phyloP scores from a whole-genome alignment of 2,797 vertebrate species.

The Distichodus sexfasciatus region DNA sequence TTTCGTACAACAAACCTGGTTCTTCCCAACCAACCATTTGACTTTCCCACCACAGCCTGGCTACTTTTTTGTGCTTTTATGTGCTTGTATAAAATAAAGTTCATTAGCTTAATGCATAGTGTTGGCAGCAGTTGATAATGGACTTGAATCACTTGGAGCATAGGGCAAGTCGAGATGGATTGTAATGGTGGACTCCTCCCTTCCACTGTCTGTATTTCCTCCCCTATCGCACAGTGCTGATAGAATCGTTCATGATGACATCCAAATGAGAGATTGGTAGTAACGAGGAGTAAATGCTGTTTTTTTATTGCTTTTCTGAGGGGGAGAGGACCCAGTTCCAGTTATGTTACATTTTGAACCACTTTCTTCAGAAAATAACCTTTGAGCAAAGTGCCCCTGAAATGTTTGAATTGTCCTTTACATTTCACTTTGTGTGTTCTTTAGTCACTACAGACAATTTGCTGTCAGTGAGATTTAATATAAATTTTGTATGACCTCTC shows the following conservation, averaged over 20 bases:
- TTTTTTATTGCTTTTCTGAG: neutral
- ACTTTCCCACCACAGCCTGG: neutral
- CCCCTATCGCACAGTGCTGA: too few species aligned
- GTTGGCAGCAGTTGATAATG: conserved; percentile 36
- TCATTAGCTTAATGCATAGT: conserved; percentile 44
- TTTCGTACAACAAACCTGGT: too few species aligned
- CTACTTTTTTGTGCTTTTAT: conserved; percentile 12
- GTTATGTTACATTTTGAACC: neutral
- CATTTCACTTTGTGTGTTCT: neutral
- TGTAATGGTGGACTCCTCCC: neutral
- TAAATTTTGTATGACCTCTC: neutral
- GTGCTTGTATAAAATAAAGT: conserved; percentile 12
- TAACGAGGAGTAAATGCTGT: neutral
- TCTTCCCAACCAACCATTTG: conserved; percentile 29
- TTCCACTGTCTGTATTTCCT: conserved; percentile 1
- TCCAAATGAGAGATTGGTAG: neutral
- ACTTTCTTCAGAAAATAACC: neutral
- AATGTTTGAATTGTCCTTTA: too few species aligned
- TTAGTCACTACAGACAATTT: too few species aligned
- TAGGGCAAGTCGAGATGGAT: conserved; percentile 40
- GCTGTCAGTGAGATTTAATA: neutral
- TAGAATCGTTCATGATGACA: too few species aligned
- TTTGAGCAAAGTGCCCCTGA: neutral
- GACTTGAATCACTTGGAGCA: conserved; percentile 28
- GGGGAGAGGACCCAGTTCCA: neutral